A percentile compares a stretch with the other conserved stretches of the same genome.
phyloP scores from a whole-genome alignment of 2,888 invertebrate genomes.

The Bibio marci region DNA sequence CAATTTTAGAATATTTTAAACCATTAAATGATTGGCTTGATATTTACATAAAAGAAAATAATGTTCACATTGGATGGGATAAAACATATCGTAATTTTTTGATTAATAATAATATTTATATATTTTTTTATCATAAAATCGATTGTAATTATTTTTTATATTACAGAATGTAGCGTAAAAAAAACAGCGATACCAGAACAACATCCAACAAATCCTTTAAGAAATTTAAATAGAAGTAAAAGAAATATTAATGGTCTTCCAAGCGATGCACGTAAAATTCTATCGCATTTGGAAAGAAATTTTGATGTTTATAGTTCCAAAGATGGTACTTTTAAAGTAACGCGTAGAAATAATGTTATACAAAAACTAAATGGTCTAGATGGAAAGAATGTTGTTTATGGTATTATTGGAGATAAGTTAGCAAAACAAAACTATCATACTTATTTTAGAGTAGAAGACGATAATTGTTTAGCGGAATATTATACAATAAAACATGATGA shows the following conservation, averaged over 20 bases:
- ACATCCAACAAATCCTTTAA: no score
- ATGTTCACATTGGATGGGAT: slow-evolving; percentile 46
- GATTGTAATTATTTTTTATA: no score
- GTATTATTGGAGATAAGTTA: background rate
- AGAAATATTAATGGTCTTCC: background rate
- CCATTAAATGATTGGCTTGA: slow-evolving; percentile 60
- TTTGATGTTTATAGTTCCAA: background rate
- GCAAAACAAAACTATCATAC: background rate
- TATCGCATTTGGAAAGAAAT: background rate
- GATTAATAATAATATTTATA: no score
- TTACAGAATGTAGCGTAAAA: no score
- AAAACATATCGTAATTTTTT: background rate
- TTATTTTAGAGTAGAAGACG: background rate
- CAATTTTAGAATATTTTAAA: slow-evolving; percentile 63
- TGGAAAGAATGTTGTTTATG: background rate
- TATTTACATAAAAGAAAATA: slow-evolving; percentile 51
- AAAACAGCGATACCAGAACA: no score
- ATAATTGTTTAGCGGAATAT: background rate
- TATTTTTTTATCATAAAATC: no score
- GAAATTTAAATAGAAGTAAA: no score
- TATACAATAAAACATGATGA: background rate
- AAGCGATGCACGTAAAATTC: background rate
- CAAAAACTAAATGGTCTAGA: background rate
- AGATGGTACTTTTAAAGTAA: background rate
- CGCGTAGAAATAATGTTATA: background rate